phyloP scores from a whole-genome alignment of 2,797 vertebrate genomes.

The Pangasius larnaudii region DNA sequence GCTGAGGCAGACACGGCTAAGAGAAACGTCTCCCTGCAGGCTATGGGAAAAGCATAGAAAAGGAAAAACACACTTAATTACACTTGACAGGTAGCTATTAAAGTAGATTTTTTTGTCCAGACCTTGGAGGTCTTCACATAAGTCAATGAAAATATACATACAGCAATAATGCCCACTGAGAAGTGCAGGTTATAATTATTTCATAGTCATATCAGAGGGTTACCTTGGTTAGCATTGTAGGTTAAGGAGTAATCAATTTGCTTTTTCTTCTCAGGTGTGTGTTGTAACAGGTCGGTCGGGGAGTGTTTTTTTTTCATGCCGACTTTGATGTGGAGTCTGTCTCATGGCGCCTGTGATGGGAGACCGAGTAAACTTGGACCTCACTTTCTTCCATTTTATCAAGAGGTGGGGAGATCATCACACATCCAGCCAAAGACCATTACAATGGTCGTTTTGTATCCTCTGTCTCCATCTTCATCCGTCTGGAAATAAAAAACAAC shows the following conservation, averaged over 20 bases:
- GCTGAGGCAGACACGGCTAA: conserved; percentile 82
- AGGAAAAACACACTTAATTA: conserved; percentile 99
- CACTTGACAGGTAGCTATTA: conserved; percentile 96
- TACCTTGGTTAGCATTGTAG: conserved; percentile 36
- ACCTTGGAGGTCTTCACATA: conserved; percentile 81
- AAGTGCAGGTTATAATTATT: conserved; percentile 53
- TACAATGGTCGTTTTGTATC: conserved; percentile 70
- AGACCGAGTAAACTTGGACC: conserved; percentile 51
- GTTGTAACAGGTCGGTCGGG: conserved; percentile 52
- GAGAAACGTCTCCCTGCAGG: conserved; percentile 89
- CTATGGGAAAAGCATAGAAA: conserved; percentile 88
- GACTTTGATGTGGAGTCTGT: conserved; percentile 59
- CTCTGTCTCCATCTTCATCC: conserved; percentile 67
- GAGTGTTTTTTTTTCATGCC: conserved; percentile 33
- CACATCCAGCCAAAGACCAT: conserved; percentile 67
- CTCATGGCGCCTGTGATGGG: conserved; percentile 49
- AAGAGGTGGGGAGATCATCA: conserved; percentile 64
- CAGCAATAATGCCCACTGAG: conserved; percentile 74
- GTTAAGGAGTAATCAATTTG: conserved; percentile 53
- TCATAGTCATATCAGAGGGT: conserved; percentile 45
- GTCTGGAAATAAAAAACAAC: conserved; percentile 68
- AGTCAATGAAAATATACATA: conserved; percentile 79
- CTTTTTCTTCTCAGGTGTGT: conserved; percentile 55
- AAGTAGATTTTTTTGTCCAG: conserved; percentile 80
- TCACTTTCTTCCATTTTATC: conserved; percentile 40